A percentile compares a stretch with the other conserved stretches of the same genome.
Conservation (phyloP, 2,113 vertebrate genomes). For the Entelurus aequoreus region DNA sequence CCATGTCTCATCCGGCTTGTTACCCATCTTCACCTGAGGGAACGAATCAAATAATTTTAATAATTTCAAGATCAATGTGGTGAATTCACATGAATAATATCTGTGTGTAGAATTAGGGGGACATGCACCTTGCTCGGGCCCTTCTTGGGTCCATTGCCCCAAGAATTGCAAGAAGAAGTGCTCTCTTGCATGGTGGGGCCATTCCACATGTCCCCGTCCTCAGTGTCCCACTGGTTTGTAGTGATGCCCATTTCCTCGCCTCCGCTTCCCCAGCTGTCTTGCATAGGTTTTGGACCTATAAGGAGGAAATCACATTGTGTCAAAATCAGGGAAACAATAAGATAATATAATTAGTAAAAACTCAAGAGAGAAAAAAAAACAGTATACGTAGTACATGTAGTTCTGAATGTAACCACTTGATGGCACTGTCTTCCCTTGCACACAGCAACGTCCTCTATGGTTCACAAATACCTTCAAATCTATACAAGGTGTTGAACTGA, state of each 20-base stretch:
- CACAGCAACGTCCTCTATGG: neutral
- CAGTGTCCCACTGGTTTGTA: conserved; percentile 85
- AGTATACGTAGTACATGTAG: neutral
- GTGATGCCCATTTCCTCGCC: conserved; percentile 85
- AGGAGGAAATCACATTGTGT: conserved; percentile 1
- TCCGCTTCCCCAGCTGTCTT: conserved; percentile 94
- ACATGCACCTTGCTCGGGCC: conserved; percentile 82
- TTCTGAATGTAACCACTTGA: conserved; percentile 52
- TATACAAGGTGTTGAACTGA: neutral
- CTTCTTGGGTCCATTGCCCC: conserved; percentile 88
- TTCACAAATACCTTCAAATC: neutral
- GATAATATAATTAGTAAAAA: neutral
- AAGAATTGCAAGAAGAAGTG: conserved; percentile 89
- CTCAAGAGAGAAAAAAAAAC: neutral
- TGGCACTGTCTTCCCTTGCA: conserved; percentile 53
- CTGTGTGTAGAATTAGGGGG: neutral
- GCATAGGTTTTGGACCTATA: conserved; percentile 96
- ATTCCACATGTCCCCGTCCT: conserved; percentile 94
- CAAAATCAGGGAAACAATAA: neutral
- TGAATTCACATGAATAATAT: neutral
- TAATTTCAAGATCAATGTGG: neutral
- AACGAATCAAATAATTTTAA: neutral
- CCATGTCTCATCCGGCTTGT: conserved; percentile 93
- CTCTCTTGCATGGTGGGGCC: conserved; percentile 89
- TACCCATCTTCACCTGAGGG: conserved; percentile 81